Evolutionary conservation across 30 jellyfish, hydroid and myxozoan genomes (phyloP), one percentile per base, ranked within the genome.

Genomic region (Morbakka virulenta): DNA sequence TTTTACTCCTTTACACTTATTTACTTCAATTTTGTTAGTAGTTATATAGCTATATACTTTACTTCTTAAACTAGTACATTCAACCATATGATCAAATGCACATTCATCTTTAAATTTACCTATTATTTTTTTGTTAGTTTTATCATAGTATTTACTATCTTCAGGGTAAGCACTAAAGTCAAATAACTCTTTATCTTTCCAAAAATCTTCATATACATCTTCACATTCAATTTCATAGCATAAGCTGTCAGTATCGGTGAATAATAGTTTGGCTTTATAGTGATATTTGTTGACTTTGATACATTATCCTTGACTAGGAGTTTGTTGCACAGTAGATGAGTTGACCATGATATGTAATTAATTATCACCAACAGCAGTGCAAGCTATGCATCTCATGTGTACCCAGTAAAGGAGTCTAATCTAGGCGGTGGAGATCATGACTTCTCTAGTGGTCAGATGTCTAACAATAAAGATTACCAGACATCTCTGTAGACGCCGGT

Each of bases 221-320:
- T 88, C 87, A 12, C 87, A 41, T 50, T 88, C 62, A 0, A 88
- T 72, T 31, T 74, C 95, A 74, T 88, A 88, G 1, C 67, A 22
- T 41, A 86, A 32, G n/a, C 52, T 11, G 69, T 88, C 97, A 0
- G 97, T 88, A 36, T 81, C 97, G 21, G 88, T 88, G 50, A 67
- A 80, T 30, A 79, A 62, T 1, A 88, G 72, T 23, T 67, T 72
- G 9, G 84, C 69, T 47, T 70, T 61, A 21, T 71, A 52, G 0
- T 22, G 71, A 29, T 78, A 84, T 25, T 76, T 74, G 26, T 63
- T 34, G n/a, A n/a, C n/a, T n/a, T n/a, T n/a, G n/a, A n/a, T n/a
- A n/a, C n/a, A n/a, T n/a, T n/a, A n/a, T n/a, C n/a, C n/a, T n/a
- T n/a, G n/a, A n/a, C n/a, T n/a, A n/a, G n/a, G n/a, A n/a, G n/a